Evolutionary conservation across 1,140 invertebrate genomes (phyloP).

Genomic region (Ptiloglossa arizonensis): DNA sequence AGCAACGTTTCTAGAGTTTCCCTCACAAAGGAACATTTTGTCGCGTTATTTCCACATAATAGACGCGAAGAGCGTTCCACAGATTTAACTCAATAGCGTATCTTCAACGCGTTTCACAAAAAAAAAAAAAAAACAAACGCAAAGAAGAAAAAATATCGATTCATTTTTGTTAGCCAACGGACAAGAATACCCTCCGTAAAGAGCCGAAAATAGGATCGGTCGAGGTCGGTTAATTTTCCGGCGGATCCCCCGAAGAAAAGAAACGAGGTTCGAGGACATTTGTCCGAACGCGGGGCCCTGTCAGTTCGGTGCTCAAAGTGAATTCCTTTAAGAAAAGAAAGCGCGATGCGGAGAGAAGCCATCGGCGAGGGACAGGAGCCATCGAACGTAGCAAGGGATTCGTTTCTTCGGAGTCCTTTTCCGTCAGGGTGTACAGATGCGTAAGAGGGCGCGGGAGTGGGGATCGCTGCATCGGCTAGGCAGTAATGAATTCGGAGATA

Average conservation of each 20-base stretch:
- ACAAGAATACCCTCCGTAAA: too few relatives aligned
- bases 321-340: slow-evolving; percentile 62
- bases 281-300: slow-evolving; percentile 45
- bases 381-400: slow-evolving; percentile 51
- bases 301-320: slow-evolving; percentile 58
- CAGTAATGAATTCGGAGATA: slow-evolving; percentile 74
- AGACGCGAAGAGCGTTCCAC: too few relatives aligned
- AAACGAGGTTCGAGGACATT: slow-evolving; percentile 52
- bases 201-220: background rate
- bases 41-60: too few relatives aligned
- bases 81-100: too few relatives aligned
- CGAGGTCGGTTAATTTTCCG: slow-evolving; percentile 32
- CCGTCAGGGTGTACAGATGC: slow-evolving; percentile 22
- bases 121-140: too few relatives aligned
- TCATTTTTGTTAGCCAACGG: too few relatives aligned
- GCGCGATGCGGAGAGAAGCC: slow-evolving; percentile 15
- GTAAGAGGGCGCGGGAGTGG: slow-evolving; percentile 41
- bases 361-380: too few relatives aligned
- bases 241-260: slow-evolving; percentile 42
- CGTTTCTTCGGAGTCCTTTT: slow-evolving; percentile 45
- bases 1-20: too few relatives aligned
- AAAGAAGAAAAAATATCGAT: too few relatives aligned
- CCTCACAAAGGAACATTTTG: too few relatives aligned
- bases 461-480: slow-evolving; percentile 59
- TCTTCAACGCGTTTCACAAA: too few relatives aligned